phyloP scores from a whole-genome alignment of 2,797 vertebrate genomes.

The Leptatherina wallacei region DNA sequence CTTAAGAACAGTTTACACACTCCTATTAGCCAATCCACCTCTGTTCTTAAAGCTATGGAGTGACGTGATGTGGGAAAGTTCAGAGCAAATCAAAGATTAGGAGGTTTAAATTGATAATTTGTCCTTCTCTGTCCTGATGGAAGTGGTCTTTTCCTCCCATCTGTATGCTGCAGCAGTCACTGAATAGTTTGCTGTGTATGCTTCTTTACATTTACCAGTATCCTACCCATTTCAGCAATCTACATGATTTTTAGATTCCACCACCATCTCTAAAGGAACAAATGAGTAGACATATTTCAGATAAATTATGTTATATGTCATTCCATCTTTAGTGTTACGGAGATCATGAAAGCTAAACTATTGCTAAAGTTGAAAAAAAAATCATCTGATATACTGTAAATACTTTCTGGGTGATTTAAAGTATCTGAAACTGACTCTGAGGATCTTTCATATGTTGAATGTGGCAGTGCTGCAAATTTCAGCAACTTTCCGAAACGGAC shows the following conservation, averaged over 20 bases:
- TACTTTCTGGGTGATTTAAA: background rate
- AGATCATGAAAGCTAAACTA: background rate
- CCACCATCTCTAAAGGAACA: background rate
- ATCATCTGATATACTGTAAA: background rate
- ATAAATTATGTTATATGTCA: background rate
- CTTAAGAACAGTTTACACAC: background rate
- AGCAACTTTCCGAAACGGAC: conserved; percentile 6
- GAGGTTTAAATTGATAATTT: background rate
- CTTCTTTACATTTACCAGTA: background rate
- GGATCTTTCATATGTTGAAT: background rate
- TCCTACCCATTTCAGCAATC: background rate
- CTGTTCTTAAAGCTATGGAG: background rate
- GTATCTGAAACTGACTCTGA: background rate
- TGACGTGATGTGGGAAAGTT: background rate
- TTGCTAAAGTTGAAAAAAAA: background rate
- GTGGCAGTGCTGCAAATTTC: conserved; percentile 4
- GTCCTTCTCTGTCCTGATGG: background rate
- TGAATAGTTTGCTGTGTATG: background rate
- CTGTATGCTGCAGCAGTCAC: background rate
- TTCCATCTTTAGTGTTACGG: background rate
- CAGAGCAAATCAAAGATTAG: background rate
- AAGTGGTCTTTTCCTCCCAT: background rate
- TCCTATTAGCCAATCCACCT: background rate
- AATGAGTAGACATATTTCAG: background rate
- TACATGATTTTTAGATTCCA: background rate